These are phyloP conservation scores for Epizoanthus illoricatus DNA, from an alignment of 92 coral and sea anemone genomes.

Conservation along the genomic window DNA sequence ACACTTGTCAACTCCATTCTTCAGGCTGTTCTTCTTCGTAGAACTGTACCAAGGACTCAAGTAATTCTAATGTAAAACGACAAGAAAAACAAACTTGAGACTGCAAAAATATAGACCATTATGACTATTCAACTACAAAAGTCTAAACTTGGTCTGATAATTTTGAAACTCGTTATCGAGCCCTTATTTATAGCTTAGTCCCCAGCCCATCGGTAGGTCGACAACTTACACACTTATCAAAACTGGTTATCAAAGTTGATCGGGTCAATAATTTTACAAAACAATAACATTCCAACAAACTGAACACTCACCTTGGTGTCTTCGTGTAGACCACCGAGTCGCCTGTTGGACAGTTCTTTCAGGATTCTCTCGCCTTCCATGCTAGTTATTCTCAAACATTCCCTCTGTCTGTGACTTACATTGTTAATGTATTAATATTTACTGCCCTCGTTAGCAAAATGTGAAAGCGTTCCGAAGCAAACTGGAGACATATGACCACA, in stretches of 20 bases:
- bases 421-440: background rate
- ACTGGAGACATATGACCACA: background rate
- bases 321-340: slow-evolving; percentile 66
- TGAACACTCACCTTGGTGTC: slow-evolving; percentile 68
- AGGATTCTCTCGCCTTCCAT: slow-evolving; percentile 90
- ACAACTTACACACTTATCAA: no score
- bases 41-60: slow-evolving; percentile 58
- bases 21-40: slow-evolving; percentile 59
- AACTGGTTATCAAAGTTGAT: no score
- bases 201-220: no score
- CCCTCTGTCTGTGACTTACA: background rate
- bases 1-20: slow-evolving; percentile 52
- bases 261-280: no score
- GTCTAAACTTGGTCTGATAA: no score
- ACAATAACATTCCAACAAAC: background rate
- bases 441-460: background rate
- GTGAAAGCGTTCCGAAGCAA: background rate
- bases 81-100: background rate
- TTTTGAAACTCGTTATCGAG: no score
- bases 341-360: slow-evolving; percentile 60
- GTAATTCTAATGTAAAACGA: slow-evolving; percentile 51
- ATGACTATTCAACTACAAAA: no score
- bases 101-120: no score
- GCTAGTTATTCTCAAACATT: background rate
- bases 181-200: no score